phyloP scores from a whole-genome alignment of 2,888 invertebrate genomes.

The Antheraea assamensis region DNA sequence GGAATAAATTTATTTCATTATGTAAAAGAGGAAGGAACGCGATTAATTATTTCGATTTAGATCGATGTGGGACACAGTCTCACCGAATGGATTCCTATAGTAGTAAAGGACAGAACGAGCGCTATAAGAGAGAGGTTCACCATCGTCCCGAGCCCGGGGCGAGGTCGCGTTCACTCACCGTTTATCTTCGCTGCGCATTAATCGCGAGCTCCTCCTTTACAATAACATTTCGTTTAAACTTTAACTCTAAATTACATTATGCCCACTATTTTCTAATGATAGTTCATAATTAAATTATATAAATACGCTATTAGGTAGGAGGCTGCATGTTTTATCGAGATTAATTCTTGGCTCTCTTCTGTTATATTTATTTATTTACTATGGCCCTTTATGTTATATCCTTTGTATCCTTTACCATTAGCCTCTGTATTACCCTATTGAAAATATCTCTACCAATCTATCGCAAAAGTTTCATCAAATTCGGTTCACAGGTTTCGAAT shows the following conservation, averaged over 20 bases:
- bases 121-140: constrained; percentile 73
- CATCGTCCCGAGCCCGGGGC: constrained; percentile 65
- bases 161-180: constrained; percentile 67
- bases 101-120: constrained; percentile 29
- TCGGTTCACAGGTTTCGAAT: no score
- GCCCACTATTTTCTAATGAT: neutral
- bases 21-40: constrained; percentile 42
- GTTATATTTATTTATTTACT: no score
- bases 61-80: constrained; percentile 43
- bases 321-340: no score
- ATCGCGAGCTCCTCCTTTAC: constrained; percentile 39
- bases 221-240: constrained; percentile 32
- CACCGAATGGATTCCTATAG: constrained; percentile 35
- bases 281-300: no score
- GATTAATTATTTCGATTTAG: constrained; percentile 53
- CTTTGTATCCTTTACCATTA: no score
- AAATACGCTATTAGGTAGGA: no score
- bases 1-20: constrained; percentile 52
- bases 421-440: no score
- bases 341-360: no score
- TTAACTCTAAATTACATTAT: neutral
- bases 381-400: no score
- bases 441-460: no score
- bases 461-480: no score
- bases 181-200: constrained; percentile 55